A percentile compares a stretch with the other conserved stretches of the same genome.
Conservation (phyloP, 2,113 vertebrate genomes). For the Sphaerodactylus townsendi region DNA sequence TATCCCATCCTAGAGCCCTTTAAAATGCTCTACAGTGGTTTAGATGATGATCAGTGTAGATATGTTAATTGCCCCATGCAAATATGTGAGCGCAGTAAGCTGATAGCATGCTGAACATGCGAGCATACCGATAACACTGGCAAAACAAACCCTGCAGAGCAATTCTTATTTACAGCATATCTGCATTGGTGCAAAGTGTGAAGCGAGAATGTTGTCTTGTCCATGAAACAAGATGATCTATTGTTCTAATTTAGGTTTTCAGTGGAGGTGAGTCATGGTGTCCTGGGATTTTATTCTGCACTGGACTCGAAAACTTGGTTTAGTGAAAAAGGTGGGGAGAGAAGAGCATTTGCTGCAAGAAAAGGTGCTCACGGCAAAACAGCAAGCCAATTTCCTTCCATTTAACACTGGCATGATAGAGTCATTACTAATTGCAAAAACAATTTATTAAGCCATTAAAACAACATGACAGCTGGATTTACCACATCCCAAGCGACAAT, state of each 20-base stretch:
- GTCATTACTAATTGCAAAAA: slow-evolving; percentile 10
- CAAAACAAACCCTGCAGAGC: not conserved
- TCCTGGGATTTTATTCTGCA: not conserved
- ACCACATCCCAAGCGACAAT: not conserved
- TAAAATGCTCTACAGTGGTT: no score
- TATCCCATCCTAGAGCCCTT: no score
- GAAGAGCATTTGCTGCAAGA: not conserved
- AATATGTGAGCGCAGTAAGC: no score
- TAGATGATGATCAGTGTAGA: no score
- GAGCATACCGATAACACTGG: not conserved
- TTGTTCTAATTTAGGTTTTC: slow-evolving; percentile 7
- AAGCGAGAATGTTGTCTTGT: not conserved
- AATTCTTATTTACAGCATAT: not conserved
- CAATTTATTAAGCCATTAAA: slow-evolving; percentile 30
- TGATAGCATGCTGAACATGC: not conserved
- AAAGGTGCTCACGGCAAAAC: not conserved
- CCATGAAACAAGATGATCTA: not conserved
- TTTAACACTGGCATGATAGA: slow-evolving; percentile 5
- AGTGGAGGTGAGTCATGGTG: not conserved
- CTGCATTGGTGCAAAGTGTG: not conserved
- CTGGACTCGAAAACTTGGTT: not conserved
- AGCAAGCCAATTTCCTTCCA: slow-evolving; percentile 5
- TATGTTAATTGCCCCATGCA: no score
- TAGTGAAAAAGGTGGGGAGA: not conserved
- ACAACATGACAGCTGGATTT: slow-evolving; percentile 14